Conservation (phyloP, 2,888 invertebrate genomes). For the Conchocele bisecta region DNA sequence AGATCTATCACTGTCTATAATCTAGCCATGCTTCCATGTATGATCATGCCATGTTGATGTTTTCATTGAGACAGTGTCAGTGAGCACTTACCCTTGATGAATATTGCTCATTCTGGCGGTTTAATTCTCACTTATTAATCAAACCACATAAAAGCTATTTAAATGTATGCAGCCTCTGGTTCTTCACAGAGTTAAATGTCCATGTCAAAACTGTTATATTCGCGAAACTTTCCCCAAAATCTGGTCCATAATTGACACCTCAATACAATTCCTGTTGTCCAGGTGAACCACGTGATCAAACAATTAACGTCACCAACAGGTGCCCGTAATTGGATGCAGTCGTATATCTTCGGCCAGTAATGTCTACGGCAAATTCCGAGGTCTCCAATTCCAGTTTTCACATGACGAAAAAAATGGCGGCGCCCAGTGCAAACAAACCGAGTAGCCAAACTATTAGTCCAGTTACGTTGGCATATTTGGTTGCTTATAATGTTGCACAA, state of each 20-base stretch:
- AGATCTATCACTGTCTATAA: no score
- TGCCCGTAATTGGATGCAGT: conserved; percentile 9
- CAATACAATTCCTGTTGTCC: conserved; percentile 63
- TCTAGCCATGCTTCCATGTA: no score
- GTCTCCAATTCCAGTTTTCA: not conserved
- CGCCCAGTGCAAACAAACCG: conserved; percentile 37
- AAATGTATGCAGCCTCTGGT: no score
- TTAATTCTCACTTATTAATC: no score
- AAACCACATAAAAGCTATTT: no score
- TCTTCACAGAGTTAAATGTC: no score
- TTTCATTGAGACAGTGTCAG: not conserved
- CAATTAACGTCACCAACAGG: conserved; percentile 58
- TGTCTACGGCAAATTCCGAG: not conserved
- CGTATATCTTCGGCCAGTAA: not conserved
- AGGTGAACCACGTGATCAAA: conserved; percentile 77
- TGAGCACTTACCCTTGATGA: conserved; percentile 67
- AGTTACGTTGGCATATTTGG: conserved; percentile 64
- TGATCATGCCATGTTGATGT: no score
- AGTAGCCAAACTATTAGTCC: conserved; percentile 48
- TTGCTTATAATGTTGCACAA: conserved; percentile 74
- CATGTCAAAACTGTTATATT: no score
- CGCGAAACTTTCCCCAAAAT: no score
- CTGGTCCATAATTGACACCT: no score
- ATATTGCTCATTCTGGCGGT: conserved; percentile 68
- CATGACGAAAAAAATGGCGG: conserved; percentile 55